phyloP scores from a whole-genome alignment of 2,797 vertebrate genomes.

The Myotis myotis region DNA sequence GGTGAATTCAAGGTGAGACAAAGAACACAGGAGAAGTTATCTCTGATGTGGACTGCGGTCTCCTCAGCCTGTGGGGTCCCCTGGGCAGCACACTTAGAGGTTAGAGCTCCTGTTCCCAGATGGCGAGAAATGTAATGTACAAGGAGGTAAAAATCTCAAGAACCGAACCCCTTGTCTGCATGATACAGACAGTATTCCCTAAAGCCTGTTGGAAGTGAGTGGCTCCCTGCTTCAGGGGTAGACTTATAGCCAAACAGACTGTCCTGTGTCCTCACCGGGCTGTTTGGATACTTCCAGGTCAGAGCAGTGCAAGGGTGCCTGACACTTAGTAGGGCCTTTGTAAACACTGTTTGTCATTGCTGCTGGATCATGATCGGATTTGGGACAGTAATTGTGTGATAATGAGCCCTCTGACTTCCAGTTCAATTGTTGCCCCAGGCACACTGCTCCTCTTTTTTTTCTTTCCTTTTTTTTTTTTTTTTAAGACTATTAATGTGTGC shows the following conservation, averaged over 20 bases:
- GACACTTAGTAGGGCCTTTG: neutral
- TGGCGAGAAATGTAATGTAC: neutral
- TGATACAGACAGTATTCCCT: fast-evolving
- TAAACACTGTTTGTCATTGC: neutral
- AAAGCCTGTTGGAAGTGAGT: fast-evolving
- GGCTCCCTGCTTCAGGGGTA: neutral
- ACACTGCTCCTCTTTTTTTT: fast-evolving
- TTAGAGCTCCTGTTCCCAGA: neutral
- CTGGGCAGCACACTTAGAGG: too few relatives aligned
- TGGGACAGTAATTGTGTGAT: neutral
- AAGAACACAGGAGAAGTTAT: neutral
- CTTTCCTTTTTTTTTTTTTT: too few relatives aligned
- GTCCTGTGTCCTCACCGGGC: fast-evolving
- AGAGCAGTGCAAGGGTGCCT: neutral
- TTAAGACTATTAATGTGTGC: neutral
- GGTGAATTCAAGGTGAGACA: neutral
- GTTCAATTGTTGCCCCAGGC: neutral
- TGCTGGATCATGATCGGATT: fast-evolving
- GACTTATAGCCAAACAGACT: neutral
- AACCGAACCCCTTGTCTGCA: fast-evolving
- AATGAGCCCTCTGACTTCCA: neutral
- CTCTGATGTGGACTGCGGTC: fast-evolving
- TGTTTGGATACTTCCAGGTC: neutral
- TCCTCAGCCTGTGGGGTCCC: neutral
- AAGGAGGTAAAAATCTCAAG: neutral